Conservation (phyloP, 1,140 invertebrate species). For the Zaprionus vittiger region DNA sequence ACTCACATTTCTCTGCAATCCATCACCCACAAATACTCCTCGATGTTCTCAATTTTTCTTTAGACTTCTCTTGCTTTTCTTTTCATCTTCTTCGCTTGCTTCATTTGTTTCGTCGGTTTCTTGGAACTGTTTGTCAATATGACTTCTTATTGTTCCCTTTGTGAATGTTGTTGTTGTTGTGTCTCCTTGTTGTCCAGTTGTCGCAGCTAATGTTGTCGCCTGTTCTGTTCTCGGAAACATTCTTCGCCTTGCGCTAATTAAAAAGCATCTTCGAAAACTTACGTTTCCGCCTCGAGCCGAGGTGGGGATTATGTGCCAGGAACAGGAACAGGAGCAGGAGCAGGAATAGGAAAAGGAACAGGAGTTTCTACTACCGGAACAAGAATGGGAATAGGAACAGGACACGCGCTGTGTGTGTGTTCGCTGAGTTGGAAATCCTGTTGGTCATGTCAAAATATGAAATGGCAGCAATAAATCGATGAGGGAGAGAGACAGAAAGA, state of each 20-base stretch:
- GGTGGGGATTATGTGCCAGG: not conserved
- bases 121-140: conserved; percentile 56
- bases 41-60: not conserved
- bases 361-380: not conserved
- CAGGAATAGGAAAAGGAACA: not conserved
- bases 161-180: conserved; percentile 14
- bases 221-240: conserved; percentile 28
- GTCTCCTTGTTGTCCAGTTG: not conserved
- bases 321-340: not conserved
- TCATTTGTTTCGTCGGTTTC: conserved; percentile 54
- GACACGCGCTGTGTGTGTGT: not conserved
- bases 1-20: not conserved
- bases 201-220: conserved; percentile 40
- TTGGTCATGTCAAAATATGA: too few relatives aligned
- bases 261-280: conserved; percentile 58
- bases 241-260: conserved; percentile 57
- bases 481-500: not conserved
- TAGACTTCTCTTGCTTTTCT: conserved; percentile 15
- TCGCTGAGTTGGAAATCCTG: too few relatives aligned
- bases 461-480: not conserved
- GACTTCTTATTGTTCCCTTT: conserved; percentile 15
- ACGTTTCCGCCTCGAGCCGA: not conserved
- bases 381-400: not conserved
- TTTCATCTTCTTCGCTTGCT: conserved; percentile 34
- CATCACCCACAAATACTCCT: not conserved